Evolutionary conservation across 2,888 invertebrate species (phyloP).

Genomic region (Anthrax anthrax): DNA sequence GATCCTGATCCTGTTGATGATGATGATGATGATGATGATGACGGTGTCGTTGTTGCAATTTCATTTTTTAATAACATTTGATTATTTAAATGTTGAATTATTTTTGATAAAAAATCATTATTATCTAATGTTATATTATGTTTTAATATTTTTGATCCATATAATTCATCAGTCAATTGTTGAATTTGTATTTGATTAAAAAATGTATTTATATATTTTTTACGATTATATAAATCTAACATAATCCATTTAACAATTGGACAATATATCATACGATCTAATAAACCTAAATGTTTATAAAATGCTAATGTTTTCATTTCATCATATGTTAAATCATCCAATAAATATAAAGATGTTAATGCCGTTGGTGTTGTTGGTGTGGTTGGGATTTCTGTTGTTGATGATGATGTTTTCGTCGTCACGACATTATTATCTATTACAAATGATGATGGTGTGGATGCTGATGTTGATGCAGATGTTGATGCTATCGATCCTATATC

Average conservation of each 20-base stretch:
- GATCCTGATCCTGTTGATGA: background rate
- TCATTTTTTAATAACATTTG: background rate
- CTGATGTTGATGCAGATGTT: no score
- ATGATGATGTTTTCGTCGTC: background rate
- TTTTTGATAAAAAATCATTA: background rate
- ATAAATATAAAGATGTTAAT: background rate
- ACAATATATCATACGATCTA: background rate
- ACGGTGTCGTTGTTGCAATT: background rate
- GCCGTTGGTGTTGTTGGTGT: no score
- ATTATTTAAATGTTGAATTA: background rate
- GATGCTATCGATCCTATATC: no score
- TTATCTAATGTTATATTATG: background rate
- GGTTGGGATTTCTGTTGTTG: no score
- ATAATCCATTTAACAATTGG: background rate
- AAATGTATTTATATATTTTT: background rate
- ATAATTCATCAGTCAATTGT: background rate
- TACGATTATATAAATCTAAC: background rate
- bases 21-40: background rate
- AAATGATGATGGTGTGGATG: no score
- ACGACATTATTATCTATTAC: no score
- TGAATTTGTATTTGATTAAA: background rate
- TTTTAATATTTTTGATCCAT: background rate
- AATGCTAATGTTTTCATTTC: background rate
- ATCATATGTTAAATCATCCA: background rate
- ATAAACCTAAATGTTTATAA: background rate